Conservation (phyloP, 2,797 vertebrate species). For the Thamnophis elegans region DNA sequence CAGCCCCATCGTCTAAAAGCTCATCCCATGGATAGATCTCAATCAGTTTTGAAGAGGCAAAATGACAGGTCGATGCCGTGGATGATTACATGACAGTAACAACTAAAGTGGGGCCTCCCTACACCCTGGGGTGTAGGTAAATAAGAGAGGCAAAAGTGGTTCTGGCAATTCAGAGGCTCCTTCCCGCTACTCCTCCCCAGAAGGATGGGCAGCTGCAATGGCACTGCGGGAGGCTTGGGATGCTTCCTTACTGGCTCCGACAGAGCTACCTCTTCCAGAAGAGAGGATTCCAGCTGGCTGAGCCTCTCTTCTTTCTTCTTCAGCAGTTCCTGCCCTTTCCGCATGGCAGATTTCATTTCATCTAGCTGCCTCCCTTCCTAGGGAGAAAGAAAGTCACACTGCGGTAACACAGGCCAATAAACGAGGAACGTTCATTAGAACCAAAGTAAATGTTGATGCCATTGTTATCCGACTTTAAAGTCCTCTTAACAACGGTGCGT, state of each 20-base stretch:
- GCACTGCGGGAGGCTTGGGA: not conserved
- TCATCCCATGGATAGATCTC: not conserved
- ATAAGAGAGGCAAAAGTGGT: not conserved
- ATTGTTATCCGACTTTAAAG: not conserved
- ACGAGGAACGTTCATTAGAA: not conserved
- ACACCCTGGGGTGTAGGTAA: not conserved
- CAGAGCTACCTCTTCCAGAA: constrained; percentile 77
- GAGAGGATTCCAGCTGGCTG: constrained; percentile 79
- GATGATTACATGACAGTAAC: not conserved
- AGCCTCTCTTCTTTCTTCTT: constrained; percentile 83
- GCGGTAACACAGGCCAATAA: not conserved
- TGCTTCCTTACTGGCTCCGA: not conserved
- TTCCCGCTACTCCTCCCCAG: too few relatives aligned
- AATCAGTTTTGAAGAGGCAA: too few relatives aligned
- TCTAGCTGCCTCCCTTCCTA: constrained; percentile 80
- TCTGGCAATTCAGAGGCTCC: not conserved
- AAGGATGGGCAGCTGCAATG: not conserved
- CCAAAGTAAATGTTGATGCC: not conserved
- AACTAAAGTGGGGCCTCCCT: not conserved
- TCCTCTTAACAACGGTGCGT: not conserved
- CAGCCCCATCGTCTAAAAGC: not conserved
- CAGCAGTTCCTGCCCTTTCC: constrained; percentile 77
- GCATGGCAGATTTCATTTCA: constrained; percentile 75
- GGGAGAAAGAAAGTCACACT: not conserved
- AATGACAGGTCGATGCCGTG: not conserved